Conservation (phyloP, 2,888 invertebrate genomes). For the Acrobasis consociella region DNA sequence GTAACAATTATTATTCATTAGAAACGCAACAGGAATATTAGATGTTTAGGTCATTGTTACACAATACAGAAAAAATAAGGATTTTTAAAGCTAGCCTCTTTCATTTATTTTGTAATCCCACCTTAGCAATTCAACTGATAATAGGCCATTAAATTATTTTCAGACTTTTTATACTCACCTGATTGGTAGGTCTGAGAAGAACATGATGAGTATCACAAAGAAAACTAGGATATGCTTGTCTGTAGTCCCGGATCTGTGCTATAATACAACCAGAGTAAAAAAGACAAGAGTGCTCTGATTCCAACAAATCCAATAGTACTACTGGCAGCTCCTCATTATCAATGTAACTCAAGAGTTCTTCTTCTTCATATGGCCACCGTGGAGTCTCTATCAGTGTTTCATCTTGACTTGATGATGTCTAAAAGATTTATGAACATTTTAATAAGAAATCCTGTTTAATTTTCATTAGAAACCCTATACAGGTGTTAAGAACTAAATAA, state of each 20-base stretch:
- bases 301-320: slow-evolving; percentile 91
- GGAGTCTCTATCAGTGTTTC: slow-evolving; percentile 89
- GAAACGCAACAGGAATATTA: too few species aligned
- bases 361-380: slow-evolving; percentile 94
- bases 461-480: too few species aligned
- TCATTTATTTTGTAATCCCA: too few species aligned
- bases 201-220: slow-evolving; percentile 93
- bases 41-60: too few species aligned
- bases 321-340: slow-evolving; percentile 96
- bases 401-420: slow-evolving; percentile 71
- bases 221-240: slow-evolving; percentile 90
- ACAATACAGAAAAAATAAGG: too few species aligned
- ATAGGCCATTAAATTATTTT: background rate
- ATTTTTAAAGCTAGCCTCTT: too few species aligned
- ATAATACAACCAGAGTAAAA: slow-evolving; percentile 96
- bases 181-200: slow-evolving; percentile 92
- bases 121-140: too few species aligned
- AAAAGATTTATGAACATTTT: slow-evolving; percentile 24
- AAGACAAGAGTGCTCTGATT: slow-evolving; percentile 91
- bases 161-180: slow-evolving; percentile 82
- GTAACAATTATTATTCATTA: too few species aligned
- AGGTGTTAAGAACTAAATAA: too few species aligned
- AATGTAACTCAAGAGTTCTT: slow-evolving; percentile 92
- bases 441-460: too few species aligned
- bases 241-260: slow-evolving; percentile 94